Evolutionary conservation across 1,140 invertebrate species (phyloP), one percentile per base, ranked within the genome.

Genomic region (Saccostrea glomerata): DNA sequence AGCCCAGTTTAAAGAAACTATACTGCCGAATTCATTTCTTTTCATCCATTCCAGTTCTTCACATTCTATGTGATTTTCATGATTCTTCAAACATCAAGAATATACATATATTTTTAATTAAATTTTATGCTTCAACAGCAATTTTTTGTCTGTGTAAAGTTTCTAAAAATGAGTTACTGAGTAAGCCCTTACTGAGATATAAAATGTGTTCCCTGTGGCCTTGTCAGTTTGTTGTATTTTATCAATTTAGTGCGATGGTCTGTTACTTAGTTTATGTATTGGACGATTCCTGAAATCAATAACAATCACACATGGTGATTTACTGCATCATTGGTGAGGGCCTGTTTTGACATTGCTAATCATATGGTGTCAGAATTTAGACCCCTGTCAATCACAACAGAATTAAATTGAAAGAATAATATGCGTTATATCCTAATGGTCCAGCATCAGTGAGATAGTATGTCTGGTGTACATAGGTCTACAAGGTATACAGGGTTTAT

Each of bases 241-340:
- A 56, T 84, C 54, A 23, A 84, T 84, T 84, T 84, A 56, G 83
- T 84, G 47, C 17, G 47, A 30, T 55, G 40, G 54, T 84, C 54
- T 84, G 23, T 84, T 25, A 84, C 56, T 56, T 5, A 30, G 40
- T 84, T 84, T 56, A 56, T 47, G 23, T 25, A 55, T 55, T 30
- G n/a, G 54, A 9, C 54, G 9, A 84, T 56, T 36, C 13, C 40
- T n/a, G 40, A 47, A 47, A 56, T 84, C 54, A 84, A 84, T 84
- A 55, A n/a, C 40, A 12, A 15, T 56, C 83, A 23, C 6, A 84
- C 70, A 15, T 15, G 25, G 23, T 77, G 70, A 77, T 77, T 25
- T 77, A 77, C 30, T 15, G 70, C 12, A 12, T 77, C 70, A 77
- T 77, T 25, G 23, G 23, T 36, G 9, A 11, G 70, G 30, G 11